Conservation (phyloP, 2,888 invertebrate genomes). For the Spodoptera exigua region DNA sequence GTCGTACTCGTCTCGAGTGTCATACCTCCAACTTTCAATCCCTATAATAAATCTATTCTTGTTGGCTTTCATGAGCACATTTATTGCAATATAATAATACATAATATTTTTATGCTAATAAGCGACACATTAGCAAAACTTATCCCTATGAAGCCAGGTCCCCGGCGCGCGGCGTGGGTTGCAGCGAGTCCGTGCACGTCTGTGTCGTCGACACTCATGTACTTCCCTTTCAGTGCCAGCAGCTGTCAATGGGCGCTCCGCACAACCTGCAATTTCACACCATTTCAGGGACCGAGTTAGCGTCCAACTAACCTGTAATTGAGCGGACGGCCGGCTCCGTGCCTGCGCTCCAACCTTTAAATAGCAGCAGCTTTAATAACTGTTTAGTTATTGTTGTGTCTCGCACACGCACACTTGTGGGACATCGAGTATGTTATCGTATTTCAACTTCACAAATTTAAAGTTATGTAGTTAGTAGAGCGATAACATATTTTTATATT, state of each 20-base stretch:
- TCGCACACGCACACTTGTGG: conserved; percentile 3
- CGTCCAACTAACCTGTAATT: conserved; percentile 56
- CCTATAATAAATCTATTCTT: too few relatives aligned
- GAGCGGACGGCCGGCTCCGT: conserved; percentile 40
- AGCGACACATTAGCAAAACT: too few relatives aligned
- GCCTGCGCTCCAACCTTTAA: conserved; percentile 44
- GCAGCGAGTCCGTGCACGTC: conserved; percentile 6
- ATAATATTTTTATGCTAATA: not conserved
- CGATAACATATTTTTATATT: not conserved
- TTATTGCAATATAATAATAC: too few relatives aligned
- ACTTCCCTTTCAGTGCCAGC: conserved; percentile 30
- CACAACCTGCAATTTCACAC: conserved; percentile 53
- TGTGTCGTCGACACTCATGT: conserved; percentile 27
- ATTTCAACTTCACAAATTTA: not conserved
- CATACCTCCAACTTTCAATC: too few relatives aligned
- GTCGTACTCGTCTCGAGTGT: not conserved
- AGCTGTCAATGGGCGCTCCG: conserved; percentile 39
- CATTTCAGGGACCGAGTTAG: conserved; percentile 45
- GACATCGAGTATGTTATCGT: conserved; percentile 3
- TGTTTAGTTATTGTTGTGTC: conserved; percentile 43
- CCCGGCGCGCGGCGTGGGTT: too few relatives aligned
- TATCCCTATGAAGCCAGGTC: not conserved
- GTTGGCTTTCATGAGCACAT: not conserved
- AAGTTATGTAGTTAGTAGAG: not conserved
- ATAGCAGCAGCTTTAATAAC: conserved; percentile 43